Evolutionary conservation across 1,140 invertebrate species (phyloP).

Genomic region (Globodera rostochiensis): DNA sequence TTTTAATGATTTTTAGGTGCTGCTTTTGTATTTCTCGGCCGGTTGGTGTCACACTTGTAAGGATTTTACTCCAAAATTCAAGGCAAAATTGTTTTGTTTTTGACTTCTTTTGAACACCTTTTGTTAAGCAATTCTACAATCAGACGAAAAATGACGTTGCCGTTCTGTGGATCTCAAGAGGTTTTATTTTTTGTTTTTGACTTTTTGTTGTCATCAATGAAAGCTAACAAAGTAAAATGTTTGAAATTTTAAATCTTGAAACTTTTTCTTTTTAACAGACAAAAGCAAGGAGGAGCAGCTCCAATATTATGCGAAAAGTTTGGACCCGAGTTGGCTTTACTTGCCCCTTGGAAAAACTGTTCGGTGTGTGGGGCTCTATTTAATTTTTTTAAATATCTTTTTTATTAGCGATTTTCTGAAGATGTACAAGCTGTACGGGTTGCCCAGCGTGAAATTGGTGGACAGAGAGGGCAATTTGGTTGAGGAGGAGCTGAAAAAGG

Average conservation of each 20-base stretch:
- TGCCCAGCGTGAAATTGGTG: conserved; percentile 26
- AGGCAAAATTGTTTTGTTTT: conserved; percentile 20
- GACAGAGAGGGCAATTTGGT: conserved; percentile 18
- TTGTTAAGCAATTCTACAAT: conserved; percentile 27
- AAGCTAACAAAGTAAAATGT: no score
- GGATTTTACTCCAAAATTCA: conserved; percentile 31
- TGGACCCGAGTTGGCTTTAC: conserved; percentile 26
- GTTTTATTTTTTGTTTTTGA: not conserved
- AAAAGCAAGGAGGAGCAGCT: conserved; percentile 22
- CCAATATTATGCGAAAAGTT: conserved; percentile 19
- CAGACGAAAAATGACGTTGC: conserved; percentile 13
- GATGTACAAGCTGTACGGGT: conserved; percentile 17
- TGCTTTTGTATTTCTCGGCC: conserved; percentile 33
- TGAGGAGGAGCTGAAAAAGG: conserved; percentile 23
- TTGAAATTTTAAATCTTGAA: not conserved
- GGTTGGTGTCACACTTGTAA: conserved; percentile 29
- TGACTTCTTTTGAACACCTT: not conserved
- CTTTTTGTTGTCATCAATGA: no score
- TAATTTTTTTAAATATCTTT: conserved; percentile 1
- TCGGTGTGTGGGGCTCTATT: conserved; percentile 2
- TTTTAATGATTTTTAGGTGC: conserved; percentile 3
- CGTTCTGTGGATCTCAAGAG: conserved; percentile 26
- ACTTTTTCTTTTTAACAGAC: not conserved
- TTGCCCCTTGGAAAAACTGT: conserved; percentile 21
- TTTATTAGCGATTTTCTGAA: conserved; percentile 18